These are phyloP conservation scores for Porites evermanni DNA, from an alignment of 92 coral and sea anemone genomes.

Conservation along the genomic window DNA sequence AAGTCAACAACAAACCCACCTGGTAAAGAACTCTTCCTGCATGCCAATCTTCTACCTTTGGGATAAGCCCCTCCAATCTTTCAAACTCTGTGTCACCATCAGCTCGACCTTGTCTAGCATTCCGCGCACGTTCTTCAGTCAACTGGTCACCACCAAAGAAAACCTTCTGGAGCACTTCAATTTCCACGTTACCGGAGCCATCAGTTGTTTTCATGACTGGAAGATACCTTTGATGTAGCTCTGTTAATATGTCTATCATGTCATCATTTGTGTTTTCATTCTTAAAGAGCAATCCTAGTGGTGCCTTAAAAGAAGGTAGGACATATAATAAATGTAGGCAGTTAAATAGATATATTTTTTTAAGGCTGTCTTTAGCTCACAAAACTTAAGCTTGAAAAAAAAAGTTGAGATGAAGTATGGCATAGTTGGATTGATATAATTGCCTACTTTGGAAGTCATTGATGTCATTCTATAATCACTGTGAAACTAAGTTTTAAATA, in stretches of 20 bases:
- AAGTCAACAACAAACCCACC: constrained; percentile 13
- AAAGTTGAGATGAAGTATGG: neutral
- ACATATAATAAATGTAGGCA: constrained; percentile 10
- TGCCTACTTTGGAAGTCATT: constrained; percentile 8
- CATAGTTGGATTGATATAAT: constrained; percentile 6
- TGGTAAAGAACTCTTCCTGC: constrained; percentile 51
- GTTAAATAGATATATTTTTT: constrained; percentile 4
- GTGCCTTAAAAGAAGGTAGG: neutral
- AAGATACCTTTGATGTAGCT: constrained; percentile 60
- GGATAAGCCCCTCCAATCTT: constrained; percentile 45
- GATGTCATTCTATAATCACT: constrained; percentile 13
- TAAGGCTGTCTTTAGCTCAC: constrained; percentile 16
- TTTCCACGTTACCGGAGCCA: neutral
- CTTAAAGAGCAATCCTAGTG: constrained; percentile 68
- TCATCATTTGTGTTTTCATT: constrained; percentile 77
- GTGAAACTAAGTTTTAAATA: constrained; percentile 5
- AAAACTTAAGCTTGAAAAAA: neutral
- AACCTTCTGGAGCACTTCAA: constrained; percentile 14
- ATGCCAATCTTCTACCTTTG: constrained; percentile 74
- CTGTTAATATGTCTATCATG: constrained; percentile 67
- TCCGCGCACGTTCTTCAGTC: constrained; percentile 74
- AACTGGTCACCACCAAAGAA: constrained; percentile 75
- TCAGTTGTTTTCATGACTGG: constrained; percentile 22
- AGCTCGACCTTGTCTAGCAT: constrained; percentile 50
- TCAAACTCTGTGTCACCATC: constrained; percentile 65